A percentile compares a stretch with the other conserved stretches of the same genome.
These are phyloP conservation scores for Patiria miniata DNA, from an alignment of 35 echinoderm and acorn worm genomes.

Conservation along the genomic window DNA sequence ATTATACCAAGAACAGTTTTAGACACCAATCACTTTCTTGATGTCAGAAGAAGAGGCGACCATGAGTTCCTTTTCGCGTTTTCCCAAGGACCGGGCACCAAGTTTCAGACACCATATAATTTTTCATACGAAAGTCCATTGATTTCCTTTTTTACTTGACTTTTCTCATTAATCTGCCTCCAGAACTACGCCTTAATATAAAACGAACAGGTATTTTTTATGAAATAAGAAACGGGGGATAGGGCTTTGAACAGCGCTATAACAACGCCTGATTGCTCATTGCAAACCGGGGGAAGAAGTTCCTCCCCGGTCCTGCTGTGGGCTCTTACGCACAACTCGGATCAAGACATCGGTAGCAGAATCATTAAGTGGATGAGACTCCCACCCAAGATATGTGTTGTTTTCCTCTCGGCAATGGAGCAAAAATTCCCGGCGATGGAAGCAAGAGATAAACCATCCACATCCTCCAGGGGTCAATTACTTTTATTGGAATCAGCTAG, in stretches of 20 bases:
- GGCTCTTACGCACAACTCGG: background rate
- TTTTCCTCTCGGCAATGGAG: background rate
- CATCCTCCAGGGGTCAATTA: slow-evolving; percentile 13
- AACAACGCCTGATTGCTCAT: background rate
- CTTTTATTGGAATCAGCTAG: slow-evolving; percentile 18
- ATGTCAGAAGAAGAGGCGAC: no score
- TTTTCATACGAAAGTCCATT: no score
- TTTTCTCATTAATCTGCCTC: no score
- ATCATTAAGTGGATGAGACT: slow-evolving; percentile 25
- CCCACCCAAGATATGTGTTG: background rate
- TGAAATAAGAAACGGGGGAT: background rate
- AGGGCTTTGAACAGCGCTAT: background rate
- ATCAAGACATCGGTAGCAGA: background rate
- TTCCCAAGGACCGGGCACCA: no score
- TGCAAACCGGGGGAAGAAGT: background rate
- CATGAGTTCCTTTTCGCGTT: no score
- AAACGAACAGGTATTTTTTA: background rate
- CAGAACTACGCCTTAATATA: background rate
- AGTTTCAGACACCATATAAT: no score
- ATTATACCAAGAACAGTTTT: no score
- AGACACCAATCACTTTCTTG: no score
- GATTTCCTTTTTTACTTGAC: no score
- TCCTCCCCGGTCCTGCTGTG: background rate
- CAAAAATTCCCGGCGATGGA: background rate
- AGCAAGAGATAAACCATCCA: background rate